Evolutionary conservation across 1,140 invertebrate genomes (phyloP).

Genomic region (Branchinecta lindahli): DNA sequence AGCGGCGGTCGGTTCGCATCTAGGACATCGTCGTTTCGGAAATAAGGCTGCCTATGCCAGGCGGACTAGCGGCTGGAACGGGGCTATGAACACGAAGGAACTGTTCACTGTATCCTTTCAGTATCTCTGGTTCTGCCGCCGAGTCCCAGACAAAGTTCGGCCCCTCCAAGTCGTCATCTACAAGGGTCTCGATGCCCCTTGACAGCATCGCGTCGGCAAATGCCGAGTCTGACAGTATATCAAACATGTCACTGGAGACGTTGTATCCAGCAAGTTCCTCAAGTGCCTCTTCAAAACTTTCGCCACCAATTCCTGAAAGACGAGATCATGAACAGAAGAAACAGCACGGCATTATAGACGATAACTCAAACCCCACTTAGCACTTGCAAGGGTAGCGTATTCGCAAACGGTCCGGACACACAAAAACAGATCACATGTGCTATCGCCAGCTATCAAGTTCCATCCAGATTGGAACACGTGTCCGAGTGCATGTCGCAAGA

Average conservation of each 20-base stretch:
- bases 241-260: background rate
- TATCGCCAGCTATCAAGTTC: too few relatives aligned
- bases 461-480: too few relatives aligned
- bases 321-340: too few relatives aligned
- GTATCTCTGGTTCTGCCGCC: background rate
- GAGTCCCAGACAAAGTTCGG: background rate
- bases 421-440: too few relatives aligned
- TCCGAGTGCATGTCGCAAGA: too few relatives aligned
- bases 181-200: background rate
- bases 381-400: too few relatives aligned
- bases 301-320: background rate
- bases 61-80: background rate
- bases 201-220: background rate
- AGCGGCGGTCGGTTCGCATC: too few relatives aligned
- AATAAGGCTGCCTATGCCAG: background rate
- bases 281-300: background rate
- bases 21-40: background rate
- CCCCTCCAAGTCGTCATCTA: background rate
- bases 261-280: background rate
- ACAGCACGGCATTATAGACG: too few relatives aligned
- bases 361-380: too few relatives aligned
- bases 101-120: background rate
- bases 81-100: background rate
- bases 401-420: too few relatives aligned
- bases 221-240: background rate